These are phyloP conservation scores for Leptinotarsa peninsularis DNA, from an alignment of 2,888 invertebrate genomes.

Conservation along the genomic window DNA sequence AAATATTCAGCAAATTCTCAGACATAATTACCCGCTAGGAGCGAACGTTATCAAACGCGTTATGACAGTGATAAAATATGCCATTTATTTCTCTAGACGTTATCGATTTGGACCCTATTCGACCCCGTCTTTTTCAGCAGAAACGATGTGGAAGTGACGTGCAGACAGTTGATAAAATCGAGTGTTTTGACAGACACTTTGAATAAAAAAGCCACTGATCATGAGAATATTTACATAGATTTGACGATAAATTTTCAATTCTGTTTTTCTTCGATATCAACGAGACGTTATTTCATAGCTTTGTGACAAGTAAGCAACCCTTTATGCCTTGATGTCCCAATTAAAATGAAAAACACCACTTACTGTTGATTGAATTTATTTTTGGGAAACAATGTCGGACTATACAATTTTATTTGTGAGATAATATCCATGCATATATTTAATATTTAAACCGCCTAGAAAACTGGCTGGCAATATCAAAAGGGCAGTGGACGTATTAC, in stretches of 20 bases:
- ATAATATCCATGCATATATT: too few species aligned
- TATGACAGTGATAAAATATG: constrained; percentile 5
- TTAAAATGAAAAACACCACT: too few species aligned
- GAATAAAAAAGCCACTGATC: constrained; percentile 24
- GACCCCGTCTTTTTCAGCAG: constrained; percentile 22
- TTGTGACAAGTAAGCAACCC: too few species aligned
- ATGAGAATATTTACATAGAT: constrained; percentile 21
- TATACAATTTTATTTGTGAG: too few species aligned
- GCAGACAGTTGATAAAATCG: constrained; percentile 20
- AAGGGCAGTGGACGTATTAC: too few species aligned
- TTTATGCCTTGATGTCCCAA: too few species aligned
- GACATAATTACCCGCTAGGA: neutral
- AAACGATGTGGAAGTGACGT: constrained; percentile 22
- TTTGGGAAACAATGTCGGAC: too few species aligned
- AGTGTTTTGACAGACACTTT: constrained; percentile 16
- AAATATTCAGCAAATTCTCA: neutral
- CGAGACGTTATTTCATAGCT: neutral
- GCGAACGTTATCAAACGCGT: neutral
- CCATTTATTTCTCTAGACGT: constrained; percentile 8
- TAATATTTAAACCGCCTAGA: too few species aligned
- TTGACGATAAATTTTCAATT: constrained; percentile 14
- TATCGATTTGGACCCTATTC: constrained; percentile 29
- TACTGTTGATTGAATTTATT: too few species aligned
- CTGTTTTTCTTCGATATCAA: neutral
- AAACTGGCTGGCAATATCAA: too few species aligned